These are phyloP conservation scores for Drosophila obscura DNA, from an alignment of 1,140 invertebrate genomes.

Conservation along the genomic window DNA sequence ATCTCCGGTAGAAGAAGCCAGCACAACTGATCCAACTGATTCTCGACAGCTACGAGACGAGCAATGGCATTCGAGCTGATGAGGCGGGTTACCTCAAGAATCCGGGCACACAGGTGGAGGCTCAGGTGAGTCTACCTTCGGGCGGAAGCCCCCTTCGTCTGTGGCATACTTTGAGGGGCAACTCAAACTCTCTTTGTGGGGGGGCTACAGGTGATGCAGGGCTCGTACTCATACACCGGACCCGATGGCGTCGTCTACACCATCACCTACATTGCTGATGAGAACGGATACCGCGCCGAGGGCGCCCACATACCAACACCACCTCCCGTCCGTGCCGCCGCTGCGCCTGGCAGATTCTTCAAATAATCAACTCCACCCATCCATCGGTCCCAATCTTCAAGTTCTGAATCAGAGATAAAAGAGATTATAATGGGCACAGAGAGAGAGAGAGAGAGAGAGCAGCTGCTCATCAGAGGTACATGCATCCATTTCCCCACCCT, in stretches of 20 bases:
- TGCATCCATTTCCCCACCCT: neutral
- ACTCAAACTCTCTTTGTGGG: constrained; percentile 34
- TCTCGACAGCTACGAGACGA: constrained; percentile 86
- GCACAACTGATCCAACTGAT: constrained; percentile 2
- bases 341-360: constrained; percentile 77
- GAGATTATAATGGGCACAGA: neutral
- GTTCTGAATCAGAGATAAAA: constrained; percentile 38
- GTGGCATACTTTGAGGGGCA: constrained; percentile 23
- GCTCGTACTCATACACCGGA: constrained; percentile 87
- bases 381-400: neutral
- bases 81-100: constrained; percentile 87
- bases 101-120: constrained; percentile 84
- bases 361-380: constrained; percentile 51
- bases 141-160: neutral
- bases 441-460: constrained; percentile 27
- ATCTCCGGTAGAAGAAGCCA: neutral
- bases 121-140: constrained; percentile 80
- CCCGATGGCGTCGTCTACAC: constrained; percentile 87
- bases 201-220: constrained; percentile 85
- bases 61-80: constrained; percentile 86
- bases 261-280: constrained; percentile 88
- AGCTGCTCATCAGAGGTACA: constrained; percentile 30
- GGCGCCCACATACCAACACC: constrained; percentile 86
- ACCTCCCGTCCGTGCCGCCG: constrained; percentile 84
- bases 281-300: constrained; percentile 87